Evolutionary conservation across 1,140 invertebrate genomes (phyloP).

Genomic region (Sarcophaga bullata): DNA sequence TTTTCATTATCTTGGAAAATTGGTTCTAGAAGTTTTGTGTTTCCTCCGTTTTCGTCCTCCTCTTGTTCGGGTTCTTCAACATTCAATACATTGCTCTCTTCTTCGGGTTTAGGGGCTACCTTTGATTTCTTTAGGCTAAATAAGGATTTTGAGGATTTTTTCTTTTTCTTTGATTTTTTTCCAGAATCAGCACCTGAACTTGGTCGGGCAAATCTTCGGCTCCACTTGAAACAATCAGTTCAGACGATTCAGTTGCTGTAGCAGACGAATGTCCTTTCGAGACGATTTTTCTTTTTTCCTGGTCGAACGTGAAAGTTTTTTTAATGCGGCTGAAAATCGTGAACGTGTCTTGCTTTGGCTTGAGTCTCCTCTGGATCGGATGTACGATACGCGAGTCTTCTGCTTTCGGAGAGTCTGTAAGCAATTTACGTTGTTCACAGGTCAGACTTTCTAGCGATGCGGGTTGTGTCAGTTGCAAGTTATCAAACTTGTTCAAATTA

Average conservation of each 20-base stretch:
- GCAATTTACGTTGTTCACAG: background rate
- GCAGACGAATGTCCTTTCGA: constrained; percentile 23
- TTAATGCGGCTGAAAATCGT: constrained; percentile 59
- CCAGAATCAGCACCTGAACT: background rate
- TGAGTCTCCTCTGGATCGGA: constrained; percentile 39
- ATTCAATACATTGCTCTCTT: background rate
- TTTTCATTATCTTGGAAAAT: constrained; percentile 27
- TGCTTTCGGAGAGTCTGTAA: constrained; percentile 23
- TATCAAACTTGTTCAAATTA: constrained; percentile 28
- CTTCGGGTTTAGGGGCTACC: background rate
- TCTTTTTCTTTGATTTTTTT: constrained; percentile 54
- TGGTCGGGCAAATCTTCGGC: constrained; percentile 26
- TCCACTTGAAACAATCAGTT: constrained; percentile 33
- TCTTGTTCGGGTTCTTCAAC: background rate
- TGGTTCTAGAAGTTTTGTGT: background rate
- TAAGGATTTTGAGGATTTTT: constrained; percentile 45
- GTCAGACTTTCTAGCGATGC: constrained; percentile 17
- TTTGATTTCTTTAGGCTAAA: constrained; percentile 20
- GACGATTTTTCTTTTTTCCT: constrained; percentile 48
- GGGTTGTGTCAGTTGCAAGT: constrained; percentile 19
- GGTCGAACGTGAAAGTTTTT: constrained; percentile 56
- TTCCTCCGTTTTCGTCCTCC: background rate
- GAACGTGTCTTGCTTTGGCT: constrained; percentile 56
- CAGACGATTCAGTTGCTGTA: constrained; percentile 13
- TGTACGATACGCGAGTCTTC: constrained; percentile 37